Evolutionary conservation across 2,113 vertebrate genomes (phyloP), one percentile per base, ranked within the genome.

Genomic region (Varanus komodoensis): DNA sequence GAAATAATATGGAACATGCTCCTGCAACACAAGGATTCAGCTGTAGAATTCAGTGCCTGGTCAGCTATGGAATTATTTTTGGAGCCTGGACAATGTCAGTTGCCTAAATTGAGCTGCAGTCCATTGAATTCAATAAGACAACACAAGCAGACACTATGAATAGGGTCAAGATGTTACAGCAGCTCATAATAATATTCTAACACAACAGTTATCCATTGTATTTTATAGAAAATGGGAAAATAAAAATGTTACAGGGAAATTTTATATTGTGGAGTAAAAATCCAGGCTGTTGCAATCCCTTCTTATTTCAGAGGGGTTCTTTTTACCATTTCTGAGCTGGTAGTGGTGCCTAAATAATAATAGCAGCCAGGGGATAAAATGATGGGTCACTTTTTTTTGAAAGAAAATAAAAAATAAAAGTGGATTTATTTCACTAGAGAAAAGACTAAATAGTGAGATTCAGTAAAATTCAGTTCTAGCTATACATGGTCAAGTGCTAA

Each of bases 281-380:
- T 32, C 19, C 44, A 44, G 17, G 4, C 38, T 83, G 4, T 23
- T 64, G n/a, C 21, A 67, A 83, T 64, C 8, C 27, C 19, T 32
- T 81, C 17, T 67, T 38, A 23, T 1, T 57, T 67, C 67, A 32
- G 57, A 64, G 44, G n/a, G 67, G 25, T 67, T 38, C 44, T 83
- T 81, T 64, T 83, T n/a, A 67, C n/a, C 8, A 67, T 15, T 67
- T 83, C 19, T 23, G n/a, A 21, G 57, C 8, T 19, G 38, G 38
- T 44, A 44, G 38, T 44, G 38, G 38, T 44, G 38, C 38, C 38
- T 44, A 44, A 84, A 84, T 38, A 32, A 23, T 52, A 73, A 52
- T 4, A 73, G 84, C 68, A 86, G 84, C 29, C 48, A 86, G n/a
- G 84, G 69, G 4, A 86, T 86, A 74, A 86, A 86, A 73, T 3